Conservation (phyloP, 2,888 invertebrate genomes). For the Hirtodrosophila cameraria region DNA sequence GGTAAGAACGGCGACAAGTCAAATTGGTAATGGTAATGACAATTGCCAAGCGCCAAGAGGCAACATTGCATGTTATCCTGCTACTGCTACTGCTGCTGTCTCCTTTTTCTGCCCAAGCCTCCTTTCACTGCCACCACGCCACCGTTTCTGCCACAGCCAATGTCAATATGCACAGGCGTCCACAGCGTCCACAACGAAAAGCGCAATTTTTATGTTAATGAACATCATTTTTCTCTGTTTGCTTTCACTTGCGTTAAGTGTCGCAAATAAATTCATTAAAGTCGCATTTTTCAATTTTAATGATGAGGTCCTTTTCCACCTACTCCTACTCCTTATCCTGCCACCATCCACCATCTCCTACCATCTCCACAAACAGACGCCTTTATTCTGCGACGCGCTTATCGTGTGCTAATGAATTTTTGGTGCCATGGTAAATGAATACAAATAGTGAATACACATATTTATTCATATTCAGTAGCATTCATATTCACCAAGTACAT, state of each 20-base stretch:
- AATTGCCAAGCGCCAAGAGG: conserved; percentile 54
- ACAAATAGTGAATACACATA: conserved; percentile 29
- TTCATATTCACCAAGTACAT: not conserved
- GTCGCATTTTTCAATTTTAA: conserved; percentile 80
- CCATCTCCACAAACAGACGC: too few species aligned
- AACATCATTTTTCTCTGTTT: conserved; percentile 79
- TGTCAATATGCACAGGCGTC: conserved; percentile 34
- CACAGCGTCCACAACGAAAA: conserved; percentile 37
- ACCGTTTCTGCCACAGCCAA: conserved; percentile 18
- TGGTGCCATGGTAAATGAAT: conserved; percentile 20
- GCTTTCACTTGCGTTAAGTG: conserved; percentile 76
- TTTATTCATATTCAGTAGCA: too few species aligned
- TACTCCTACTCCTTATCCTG: not conserved
- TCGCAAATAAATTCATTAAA: conserved; percentile 80
- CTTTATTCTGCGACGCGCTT: not conserved
- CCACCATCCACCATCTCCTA: not conserved
- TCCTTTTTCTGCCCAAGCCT: too few species aligned
- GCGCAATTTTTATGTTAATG: conserved; percentile 76
- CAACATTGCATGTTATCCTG: not conserved
- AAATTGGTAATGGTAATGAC: conserved; percentile 74
- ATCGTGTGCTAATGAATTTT: conserved; percentile 29
- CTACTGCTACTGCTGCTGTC: conserved; percentile 9
- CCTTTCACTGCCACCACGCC: conserved; percentile 9
- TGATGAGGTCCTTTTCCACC: conserved; percentile 44
- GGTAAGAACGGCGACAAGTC: conserved; percentile 59